These are phyloP conservation scores for Champsocephalus esox DNA, from an alignment of 2,797 vertebrate species.

Conservation along the genomic window DNA sequence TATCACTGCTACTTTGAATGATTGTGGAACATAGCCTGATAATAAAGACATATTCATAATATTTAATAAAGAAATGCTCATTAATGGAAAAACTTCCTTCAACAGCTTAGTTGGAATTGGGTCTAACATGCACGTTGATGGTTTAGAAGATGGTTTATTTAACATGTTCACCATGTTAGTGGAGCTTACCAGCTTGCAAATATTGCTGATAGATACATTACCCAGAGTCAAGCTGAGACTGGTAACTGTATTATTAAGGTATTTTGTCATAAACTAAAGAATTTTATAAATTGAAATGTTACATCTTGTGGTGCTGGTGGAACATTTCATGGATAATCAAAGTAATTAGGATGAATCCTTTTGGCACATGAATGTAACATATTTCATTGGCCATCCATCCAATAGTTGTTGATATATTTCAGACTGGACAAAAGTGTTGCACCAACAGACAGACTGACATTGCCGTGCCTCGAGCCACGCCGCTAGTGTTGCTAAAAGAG, in stretches of 20 bases:
- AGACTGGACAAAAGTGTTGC: constrained; percentile 3
- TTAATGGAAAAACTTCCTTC: no score
- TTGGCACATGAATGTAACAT: background rate
- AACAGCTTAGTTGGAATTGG: no score
- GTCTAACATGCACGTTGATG: no score
- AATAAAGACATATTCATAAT: no score
- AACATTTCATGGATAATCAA: background rate
- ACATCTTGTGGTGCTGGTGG: background rate
- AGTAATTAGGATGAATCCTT: background rate
- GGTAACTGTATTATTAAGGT: background rate
- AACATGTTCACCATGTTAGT: background rate
- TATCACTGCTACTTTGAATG: no score
- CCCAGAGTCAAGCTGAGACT: background rate
- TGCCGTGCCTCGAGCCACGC: constrained; percentile 3
- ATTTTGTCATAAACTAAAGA: background rate
- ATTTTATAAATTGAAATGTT: background rate
- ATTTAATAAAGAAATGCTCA: no score
- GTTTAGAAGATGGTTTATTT: background rate
- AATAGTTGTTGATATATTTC: constrained; percentile 13
- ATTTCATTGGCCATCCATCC: background rate
- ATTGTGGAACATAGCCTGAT: no score
- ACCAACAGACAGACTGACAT: constrained; percentile 3
- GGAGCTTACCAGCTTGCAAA: background rate
- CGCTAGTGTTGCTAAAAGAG: background rate
- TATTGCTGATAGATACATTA: constrained; percentile 9